Conservation (phyloP, 2,888 invertebrate genomes). For the Agrilus cyanescens region DNA sequence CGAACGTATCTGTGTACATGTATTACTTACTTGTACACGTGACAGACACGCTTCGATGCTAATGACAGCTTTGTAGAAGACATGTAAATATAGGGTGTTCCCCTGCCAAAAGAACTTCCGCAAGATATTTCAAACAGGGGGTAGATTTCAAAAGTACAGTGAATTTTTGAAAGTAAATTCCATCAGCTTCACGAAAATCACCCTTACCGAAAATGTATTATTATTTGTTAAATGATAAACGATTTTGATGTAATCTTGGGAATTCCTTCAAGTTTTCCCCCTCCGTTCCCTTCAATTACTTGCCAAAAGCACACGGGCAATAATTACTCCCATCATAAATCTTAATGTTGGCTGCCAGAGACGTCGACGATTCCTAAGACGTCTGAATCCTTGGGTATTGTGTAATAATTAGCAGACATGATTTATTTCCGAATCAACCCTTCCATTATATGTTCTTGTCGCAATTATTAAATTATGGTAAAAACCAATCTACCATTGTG, state of each 20-base stretch:
- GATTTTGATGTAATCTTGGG: conserved; percentile 1
- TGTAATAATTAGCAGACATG: conserved; percentile 18
- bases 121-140: no score
- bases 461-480: conserved; percentile 28
- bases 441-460: conserved; percentile 9
- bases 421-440: conserved; percentile 19
- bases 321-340: conserved; percentile 11
- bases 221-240: neutral
- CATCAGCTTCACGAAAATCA: no score
- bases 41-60: neutral
- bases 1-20: no score
- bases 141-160: no score
- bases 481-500: conserved; percentile 19
- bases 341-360: conserved; percentile 9
- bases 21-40: no score
- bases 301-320: neutral
- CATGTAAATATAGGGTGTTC: no score
- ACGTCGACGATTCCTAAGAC: conserved; percentile 17
- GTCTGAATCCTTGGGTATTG: conserved; percentile 18
- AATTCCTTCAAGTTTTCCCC: conserved; percentile 3
- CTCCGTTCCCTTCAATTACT: conserved; percentile 9
- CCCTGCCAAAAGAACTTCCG: no score
- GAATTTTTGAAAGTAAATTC: no score
- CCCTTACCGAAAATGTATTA: no score
- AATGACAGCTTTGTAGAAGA: neutral